Evolutionary conservation across 1,140 invertebrate species (phyloP).

Genomic region (Platyura marginata): DNA sequence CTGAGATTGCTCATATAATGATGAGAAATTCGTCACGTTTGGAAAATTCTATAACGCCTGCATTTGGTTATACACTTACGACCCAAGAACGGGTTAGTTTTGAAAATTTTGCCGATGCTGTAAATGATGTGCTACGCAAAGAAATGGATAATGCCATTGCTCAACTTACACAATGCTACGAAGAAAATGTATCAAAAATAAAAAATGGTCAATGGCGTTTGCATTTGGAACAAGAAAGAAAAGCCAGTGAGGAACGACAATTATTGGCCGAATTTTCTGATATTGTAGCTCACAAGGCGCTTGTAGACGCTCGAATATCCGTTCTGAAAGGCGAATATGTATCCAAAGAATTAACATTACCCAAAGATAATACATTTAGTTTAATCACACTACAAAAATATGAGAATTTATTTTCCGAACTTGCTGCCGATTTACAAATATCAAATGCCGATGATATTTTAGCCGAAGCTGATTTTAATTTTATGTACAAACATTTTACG

Average conservation of each 20-base stretch:
- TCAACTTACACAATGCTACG: constrained; percentile 42
- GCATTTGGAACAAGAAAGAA: constrained; percentile 27
- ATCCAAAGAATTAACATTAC: constrained; percentile 1
- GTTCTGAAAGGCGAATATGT: constrained; percentile 31
- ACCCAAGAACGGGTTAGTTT: constrained; percentile 38
- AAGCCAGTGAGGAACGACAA: constrained; percentile 28
- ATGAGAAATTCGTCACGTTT: constrained; percentile 42
- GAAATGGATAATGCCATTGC: constrained; percentile 47
- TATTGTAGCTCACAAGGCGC: constrained; percentile 53
- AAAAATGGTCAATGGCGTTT: constrained; percentile 19
- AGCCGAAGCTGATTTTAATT: constrained; percentile 11
- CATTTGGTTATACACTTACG: constrained; percentile 34
- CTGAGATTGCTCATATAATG: constrained; percentile 51
- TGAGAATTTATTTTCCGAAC: constrained; percentile 10
- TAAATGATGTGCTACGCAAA: constrained; percentile 41
- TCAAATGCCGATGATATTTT: constrained; percentile 9
- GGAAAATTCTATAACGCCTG: constrained; percentile 29
- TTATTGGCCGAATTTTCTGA: constrained; percentile 51
- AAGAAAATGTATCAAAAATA: constrained; percentile 31
- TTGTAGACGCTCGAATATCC: constrained; percentile 49
- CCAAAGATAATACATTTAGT: constrained; percentile 3
- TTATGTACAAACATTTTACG: constrained; percentile 10
- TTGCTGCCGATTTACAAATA: constrained; percentile 11
- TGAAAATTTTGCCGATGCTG: constrained; percentile 46
- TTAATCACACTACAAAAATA: constrained; percentile 9